These are phyloP conservation scores for Oceanites oceanicus DNA, from an alignment of 2,113 vertebrate genomes.

Conservation along the genomic window DNA sequence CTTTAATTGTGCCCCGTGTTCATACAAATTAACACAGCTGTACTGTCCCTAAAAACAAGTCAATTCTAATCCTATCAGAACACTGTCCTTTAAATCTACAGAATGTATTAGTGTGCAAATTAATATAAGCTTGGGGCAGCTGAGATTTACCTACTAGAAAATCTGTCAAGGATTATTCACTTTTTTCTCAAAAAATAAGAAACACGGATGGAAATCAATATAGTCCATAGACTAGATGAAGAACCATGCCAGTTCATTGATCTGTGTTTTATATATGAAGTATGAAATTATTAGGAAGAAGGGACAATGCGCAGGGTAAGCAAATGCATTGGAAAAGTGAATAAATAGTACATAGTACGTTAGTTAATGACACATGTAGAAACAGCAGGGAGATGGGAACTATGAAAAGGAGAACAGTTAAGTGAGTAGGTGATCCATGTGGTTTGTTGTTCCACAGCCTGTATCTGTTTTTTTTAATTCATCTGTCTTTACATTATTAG, in stretches of 20 bases:
- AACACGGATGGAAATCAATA: not conserved
- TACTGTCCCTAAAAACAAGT: not conserved
- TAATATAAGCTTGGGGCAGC: not conserved
- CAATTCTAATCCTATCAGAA: not conserved
- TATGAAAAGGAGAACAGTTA: not conserved
- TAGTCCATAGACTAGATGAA: not conserved
- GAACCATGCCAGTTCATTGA: not conserved
- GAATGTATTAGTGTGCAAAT: not conserved
- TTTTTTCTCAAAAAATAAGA: not conserved
- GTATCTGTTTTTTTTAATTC: not conserved
- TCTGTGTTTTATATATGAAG: not conserved
- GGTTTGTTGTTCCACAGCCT: not conserved
- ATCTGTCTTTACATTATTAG: not conserved
- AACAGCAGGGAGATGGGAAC: not conserved
- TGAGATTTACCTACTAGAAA: not conserved
- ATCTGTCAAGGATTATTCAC: not conserved
- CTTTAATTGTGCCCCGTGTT: not conserved
- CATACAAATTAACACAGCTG: not conserved
- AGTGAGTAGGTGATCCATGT: not conserved
- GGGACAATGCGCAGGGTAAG: rapidly evolving
- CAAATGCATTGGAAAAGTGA: not conserved
- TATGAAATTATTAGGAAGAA: not conserved
- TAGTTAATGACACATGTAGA: not conserved
- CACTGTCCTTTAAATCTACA: not conserved
- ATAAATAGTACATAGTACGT: not conserved